Evolutionary conservation across 1,140 invertebrate genomes (phyloP), one percentile per base, ranked within the genome.

Genomic region (Aphis gossypii): DNA sequence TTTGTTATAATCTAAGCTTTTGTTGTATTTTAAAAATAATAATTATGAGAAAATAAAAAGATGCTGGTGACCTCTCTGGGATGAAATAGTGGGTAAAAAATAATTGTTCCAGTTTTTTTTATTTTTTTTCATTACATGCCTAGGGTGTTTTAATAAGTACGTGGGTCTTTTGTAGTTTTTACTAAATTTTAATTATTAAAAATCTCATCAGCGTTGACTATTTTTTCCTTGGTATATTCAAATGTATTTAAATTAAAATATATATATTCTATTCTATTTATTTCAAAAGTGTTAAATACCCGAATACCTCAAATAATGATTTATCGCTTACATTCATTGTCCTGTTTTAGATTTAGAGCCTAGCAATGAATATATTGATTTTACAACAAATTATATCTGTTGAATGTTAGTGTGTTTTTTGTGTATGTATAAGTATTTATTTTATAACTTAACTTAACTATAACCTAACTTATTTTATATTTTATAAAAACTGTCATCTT

Each of bases 21-120:
- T 90, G 54, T 90, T 90, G 56, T 90, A n/a, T 68, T 90, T 90
- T 44, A n/a, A 90, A 90, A 68, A 90, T 90, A 90, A 90, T 90
- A 51, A 90, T 68, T 90, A 90, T 90, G 87, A 88, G 48, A 90
- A 68, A 60, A 68, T 44, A 68, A 68, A 90, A 90, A 60, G 89
- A 90, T 25, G 38, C 56, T 68, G 89, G 41, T 90, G 56, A 90
- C 89, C 89, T 54, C 25, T 68, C 60, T 46, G 56, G 38, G 41
- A 90, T 44, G 89, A 90, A 90, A 60, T 68, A 90, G 89, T 44
- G 89, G 56, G 41, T n/a, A 68, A 68, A 90, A 41, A 56, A 68
- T 90, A 90, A 90, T 90, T 68, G 89, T 90, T 90, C 89, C 38
- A 44, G 89, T 56, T 44, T 68, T 89, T 89, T 89, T 38, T 41